These are phyloP conservation scores for Danio aesculapii DNA, from an alignment of 2,797 vertebrate species.

Conservation along the genomic window DNA sequence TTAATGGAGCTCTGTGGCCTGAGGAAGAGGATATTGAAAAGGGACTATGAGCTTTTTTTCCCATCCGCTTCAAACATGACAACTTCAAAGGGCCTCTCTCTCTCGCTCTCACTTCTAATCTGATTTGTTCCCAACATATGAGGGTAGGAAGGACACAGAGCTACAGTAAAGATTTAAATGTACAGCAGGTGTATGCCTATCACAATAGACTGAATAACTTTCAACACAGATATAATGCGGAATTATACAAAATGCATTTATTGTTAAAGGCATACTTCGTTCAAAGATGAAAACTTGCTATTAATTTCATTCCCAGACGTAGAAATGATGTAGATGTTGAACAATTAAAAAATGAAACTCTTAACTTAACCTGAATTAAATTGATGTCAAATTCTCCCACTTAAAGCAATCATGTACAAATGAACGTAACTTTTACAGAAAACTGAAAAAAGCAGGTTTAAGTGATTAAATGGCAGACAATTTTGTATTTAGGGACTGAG, in stretches of 20 bases:
- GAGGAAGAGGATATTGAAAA: constrained; percentile 58
- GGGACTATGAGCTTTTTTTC: constrained; percentile 45
- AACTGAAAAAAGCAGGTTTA: no score
- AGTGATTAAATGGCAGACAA: no score
- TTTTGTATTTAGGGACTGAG: no score
- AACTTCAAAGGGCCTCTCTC: constrained; percentile 62
- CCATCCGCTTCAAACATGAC: constrained; percentile 57
- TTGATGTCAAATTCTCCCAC: no score
- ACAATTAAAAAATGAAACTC: no score
- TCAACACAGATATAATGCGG: background rate
- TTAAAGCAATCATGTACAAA: no score
- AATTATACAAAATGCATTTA: background rate
- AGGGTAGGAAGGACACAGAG: constrained; percentile 46
- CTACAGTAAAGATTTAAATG: constrained; percentile 29
- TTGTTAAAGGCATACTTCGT: no score
- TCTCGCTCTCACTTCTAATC: constrained; percentile 52
- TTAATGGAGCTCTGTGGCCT: constrained; percentile 63
- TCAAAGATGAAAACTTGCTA: no score
- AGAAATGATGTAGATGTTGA: no score
- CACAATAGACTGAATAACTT: constrained; percentile 9
- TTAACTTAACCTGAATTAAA: no score
- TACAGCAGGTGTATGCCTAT: constrained; percentile 34
- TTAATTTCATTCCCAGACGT: no score
- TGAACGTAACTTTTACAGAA: no score
- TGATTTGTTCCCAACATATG: constrained; percentile 62